Evolutionary conservation across 2,797 vertebrate genomes (phyloP), one percentile per base, ranked within the genome.

Genomic region (Bucorvus abyssinicus): DNA sequence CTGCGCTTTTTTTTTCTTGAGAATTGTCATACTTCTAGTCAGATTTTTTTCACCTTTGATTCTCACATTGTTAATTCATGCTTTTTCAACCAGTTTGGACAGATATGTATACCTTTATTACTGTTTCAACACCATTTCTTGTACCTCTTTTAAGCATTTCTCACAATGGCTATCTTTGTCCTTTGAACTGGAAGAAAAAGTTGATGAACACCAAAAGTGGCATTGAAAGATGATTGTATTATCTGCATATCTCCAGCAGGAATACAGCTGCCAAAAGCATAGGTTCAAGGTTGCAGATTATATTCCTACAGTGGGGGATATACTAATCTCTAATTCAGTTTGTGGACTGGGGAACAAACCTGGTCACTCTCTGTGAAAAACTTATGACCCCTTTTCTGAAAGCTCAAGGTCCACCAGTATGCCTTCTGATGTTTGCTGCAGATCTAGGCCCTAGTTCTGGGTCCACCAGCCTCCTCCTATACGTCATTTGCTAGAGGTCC

Each of bases 81-180:
- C 2, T 82, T 87, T 90, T 93, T 32, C 14, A 75, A 55, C 4
- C 14, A 14, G 44, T 80, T 68, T 65, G 38, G 30, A 15, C 5
- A 32, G 20, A 38, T 10, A 10, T 52, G 9, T 34, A 7, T 52
- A 12, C 4, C 50, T 12, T 52, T 44, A 40, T n/a, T 87, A 22
- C 7, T 47, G 26, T 86, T 79, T 82, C 30, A 77, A 5, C 23
- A 57, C 32, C 12, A 23, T 26, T 8, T 50, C 34, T 80, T 65
- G 3, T 55, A 11, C 26, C 3, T 67, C 74, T 92, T 67, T 65
- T 74, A 94, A 95, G 52, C 3, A 8, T 78, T 96, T 92, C 26
- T 94, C 24, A 45, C 27, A 44, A 22, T 60, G 75, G 23, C 4
- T 47, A 0, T 27, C 23, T 68, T 90, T 84, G 14, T 70, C 19